These are phyloP conservation scores for Chitala chitala DNA, from an alignment of 2,113 vertebrate genomes.

Conservation along the genomic window DNA sequence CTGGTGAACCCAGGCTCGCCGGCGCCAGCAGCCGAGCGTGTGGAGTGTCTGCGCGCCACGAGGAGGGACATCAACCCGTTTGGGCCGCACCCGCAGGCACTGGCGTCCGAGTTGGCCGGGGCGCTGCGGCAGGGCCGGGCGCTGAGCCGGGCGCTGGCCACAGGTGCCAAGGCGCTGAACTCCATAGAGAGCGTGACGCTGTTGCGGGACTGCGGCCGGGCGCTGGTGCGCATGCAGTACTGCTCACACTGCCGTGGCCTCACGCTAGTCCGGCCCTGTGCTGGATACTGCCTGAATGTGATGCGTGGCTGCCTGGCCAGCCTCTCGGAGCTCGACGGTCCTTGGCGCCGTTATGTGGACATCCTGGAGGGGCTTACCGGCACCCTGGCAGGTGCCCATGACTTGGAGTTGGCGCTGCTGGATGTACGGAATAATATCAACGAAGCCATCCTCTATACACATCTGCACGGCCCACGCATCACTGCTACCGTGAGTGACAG, in stretches of 20 bases:
- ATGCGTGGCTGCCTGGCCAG: slow-evolving; percentile 85
- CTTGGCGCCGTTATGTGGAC: slow-evolving; percentile 73
- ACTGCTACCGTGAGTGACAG: slow-evolving; percentile 69
- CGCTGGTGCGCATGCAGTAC: slow-evolving; percentile 82
- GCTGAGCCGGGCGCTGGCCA: slow-evolving; percentile 64
- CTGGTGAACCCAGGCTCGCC: slow-evolving; percentile 78
- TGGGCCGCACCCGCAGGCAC: slow-evolving; percentile 67
- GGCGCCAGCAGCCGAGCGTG: slow-evolving; percentile 49
- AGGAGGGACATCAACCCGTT: slow-evolving; percentile 79
- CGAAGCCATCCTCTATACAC: slow-evolving; percentile 77
- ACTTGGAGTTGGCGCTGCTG: slow-evolving; percentile 68
- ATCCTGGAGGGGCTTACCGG: slow-evolving; percentile 68
- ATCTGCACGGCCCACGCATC: slow-evolving; percentile 75
- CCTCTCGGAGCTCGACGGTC: slow-evolving; percentile 71
- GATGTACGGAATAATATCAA: slow-evolving; percentile 71
- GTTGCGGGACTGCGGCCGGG: slow-evolving; percentile 68
- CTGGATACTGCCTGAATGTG: slow-evolving; percentile 76
- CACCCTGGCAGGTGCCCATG: slow-evolving; percentile 68
- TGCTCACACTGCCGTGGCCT: slow-evolving; percentile 83
- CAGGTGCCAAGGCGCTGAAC: slow-evolving; percentile 75
- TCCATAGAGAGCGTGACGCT: slow-evolving; percentile 65
- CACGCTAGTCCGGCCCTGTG: slow-evolving; percentile 79
- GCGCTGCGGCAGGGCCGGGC: slow-evolving; percentile 59
- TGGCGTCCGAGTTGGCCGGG: slow-evolving; percentile 62
- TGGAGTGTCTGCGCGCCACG: slow-evolving; percentile 76